These are phyloP conservation scores for Psilanteris sp. DNA, from an alignment of 1,140 invertebrate genomes.

Conservation along the genomic window DNA sequence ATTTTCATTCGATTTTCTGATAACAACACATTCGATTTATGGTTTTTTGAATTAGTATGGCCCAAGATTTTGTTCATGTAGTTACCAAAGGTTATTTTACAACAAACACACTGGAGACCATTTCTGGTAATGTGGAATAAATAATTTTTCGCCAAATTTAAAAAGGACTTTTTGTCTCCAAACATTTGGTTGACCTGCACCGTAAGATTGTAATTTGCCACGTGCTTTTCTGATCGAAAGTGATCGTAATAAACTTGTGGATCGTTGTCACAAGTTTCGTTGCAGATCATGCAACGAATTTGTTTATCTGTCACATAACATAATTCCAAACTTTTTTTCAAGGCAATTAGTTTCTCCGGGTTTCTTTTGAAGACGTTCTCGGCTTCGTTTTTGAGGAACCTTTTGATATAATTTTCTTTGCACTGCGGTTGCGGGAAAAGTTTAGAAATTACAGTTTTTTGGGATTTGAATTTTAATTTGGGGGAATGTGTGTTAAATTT, in stretches of 20 bases:
- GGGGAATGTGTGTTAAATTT: not conserved
- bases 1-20: not conserved
- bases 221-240: conserved; percentile 33
- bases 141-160: conserved; percentile 5
- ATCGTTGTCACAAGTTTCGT: conserved; percentile 22
- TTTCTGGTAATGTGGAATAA: conserved; percentile 7
- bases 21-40: not conserved
- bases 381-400: conserved; percentile 8
- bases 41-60: conserved; percentile 13
- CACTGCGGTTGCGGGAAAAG: conserved; percentile 4
- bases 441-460: not conserved
- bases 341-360: not conserved
- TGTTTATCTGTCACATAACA: conserved; percentile 9
- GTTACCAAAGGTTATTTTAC: conserved; percentile 15
- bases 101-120: conserved; percentile 17
- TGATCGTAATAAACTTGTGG: conserved; percentile 34
- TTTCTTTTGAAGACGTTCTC: conserved; percentile 3
- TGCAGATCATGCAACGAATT: conserved; percentile 27
- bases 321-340: conserved; percentile 18
- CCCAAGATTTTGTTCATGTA: conserved; percentile 15
- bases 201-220: not conserved
- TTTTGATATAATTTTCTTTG: conserved; percentile 27
- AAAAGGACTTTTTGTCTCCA: not conserved
- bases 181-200: not conserved
- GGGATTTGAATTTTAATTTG: not conserved